Evolutionary conservation across 2,797 vertebrate genomes (phyloP).

Genomic region (Pipistrellus pipistrellus): DNA sequence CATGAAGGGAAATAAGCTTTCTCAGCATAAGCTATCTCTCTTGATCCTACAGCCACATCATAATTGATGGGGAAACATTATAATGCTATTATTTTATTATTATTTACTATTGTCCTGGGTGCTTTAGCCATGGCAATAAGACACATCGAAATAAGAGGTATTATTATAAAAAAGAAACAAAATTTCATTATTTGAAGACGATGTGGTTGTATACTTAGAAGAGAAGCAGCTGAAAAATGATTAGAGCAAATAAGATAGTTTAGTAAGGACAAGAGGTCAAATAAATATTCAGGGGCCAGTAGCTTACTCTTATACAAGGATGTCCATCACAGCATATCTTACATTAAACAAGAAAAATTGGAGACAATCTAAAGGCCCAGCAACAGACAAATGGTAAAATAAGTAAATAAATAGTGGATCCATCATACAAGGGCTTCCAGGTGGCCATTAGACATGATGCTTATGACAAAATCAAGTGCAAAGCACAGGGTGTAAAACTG

Average conservation of each 20-base stretch:
- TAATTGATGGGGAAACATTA: constrained; percentile 27
- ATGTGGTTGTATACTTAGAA: background rate
- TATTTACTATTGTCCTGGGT: background rate
- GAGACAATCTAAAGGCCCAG: background rate
- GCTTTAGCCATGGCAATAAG: constrained; percentile 32
- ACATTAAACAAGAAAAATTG: constrained; percentile 34
- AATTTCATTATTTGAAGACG: constrained; percentile 26
- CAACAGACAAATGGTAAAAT: background rate
- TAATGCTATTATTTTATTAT: background rate
- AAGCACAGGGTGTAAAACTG: background rate
- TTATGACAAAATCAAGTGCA: background rate
- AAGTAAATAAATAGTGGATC: background rate
- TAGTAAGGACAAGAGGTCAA: background rate
- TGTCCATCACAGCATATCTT: background rate
- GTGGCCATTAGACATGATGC: background rate
- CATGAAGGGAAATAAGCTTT: constrained; percentile 20
- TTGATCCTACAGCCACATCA: background rate
- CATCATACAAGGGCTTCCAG: background rate
- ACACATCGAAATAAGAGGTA: background rate
- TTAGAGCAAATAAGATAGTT: background rate
- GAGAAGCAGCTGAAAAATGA: background rate
- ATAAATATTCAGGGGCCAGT: constrained; percentile 17
- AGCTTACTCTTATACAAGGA: background rate
- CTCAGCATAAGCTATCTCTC: background rate
- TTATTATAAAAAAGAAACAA: constrained; percentile 30